Percentiles rank a stretch among this genome's conserved stretches.
Conservation (phyloP, 2,797 vertebrate genomes). For the Acanthornis magna region DNA sequence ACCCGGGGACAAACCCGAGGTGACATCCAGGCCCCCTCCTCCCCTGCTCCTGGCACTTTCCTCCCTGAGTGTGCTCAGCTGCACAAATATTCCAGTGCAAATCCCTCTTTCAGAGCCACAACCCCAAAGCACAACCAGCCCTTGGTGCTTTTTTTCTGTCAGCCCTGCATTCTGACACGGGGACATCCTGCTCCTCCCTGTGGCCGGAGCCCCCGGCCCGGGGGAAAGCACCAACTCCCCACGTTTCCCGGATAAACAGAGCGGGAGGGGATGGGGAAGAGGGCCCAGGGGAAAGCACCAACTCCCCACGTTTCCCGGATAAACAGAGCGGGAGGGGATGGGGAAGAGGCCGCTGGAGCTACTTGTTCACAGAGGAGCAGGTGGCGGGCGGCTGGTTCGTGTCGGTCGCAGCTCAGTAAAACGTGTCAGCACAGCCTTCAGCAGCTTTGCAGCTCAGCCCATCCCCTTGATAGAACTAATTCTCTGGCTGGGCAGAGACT, state of each 20-base stretch:
- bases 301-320: fast-evolving
- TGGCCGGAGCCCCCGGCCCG: fast-evolving
- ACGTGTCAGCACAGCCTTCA: conserved; percentile 37
- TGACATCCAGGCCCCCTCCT: neutral
- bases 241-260: fast-evolving
- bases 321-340: neutral
- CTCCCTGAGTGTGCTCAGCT: neutral
- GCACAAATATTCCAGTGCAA: neutral
- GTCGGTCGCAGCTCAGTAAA: conserved; percentile 35
- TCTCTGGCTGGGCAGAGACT: conserved; percentile 35
- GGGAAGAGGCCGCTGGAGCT: neutral
- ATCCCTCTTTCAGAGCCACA: neutral
- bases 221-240: neutral
- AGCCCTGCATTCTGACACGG: fast-evolving
- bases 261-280: neutral
- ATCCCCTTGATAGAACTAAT: conserved; percentile 49
- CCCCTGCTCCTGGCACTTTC: neutral
- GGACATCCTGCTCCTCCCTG: neutral
- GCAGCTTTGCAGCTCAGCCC: conserved; percentile 55
- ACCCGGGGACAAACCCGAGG: fast-evolving
- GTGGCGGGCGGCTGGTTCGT: conserved; percentile 32
- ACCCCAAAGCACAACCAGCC: neutral
- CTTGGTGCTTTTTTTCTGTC: neutral
- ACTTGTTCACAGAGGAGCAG: neutral
- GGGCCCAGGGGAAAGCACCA: neutral